A percentile compares a stretch with the other conserved stretches of the same genome.
These are phyloP conservation scores for Axis porcinus DNA, from an alignment of 2,113 vertebrate species.

Conservation along the genomic window DNA sequence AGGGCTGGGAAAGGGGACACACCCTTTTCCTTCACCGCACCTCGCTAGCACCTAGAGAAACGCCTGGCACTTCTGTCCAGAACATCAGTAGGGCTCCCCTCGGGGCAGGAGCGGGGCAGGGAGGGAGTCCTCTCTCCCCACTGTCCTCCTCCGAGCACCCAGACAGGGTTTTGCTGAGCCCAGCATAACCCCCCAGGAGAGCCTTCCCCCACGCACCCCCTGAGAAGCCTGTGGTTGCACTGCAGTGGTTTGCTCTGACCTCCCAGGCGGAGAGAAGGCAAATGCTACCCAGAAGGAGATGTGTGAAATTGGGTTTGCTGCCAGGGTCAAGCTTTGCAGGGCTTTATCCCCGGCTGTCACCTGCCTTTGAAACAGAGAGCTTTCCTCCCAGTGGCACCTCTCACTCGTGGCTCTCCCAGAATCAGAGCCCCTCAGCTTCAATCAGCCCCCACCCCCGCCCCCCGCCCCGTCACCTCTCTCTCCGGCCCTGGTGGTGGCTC, in stretches of 20 bases:
- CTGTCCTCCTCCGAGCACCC: background rate
- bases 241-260: background rate
- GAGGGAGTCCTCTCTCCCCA: background rate
- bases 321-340: background rate
- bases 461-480: background rate
- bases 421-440: accelerated
- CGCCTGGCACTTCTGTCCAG: background rate
- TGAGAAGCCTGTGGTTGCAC: background rate
- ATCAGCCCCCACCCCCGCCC: accelerated
- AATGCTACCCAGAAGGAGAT: slow-evolving; percentile 5
- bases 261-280: background rate
- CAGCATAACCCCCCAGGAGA: accelerated
- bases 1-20: accelerated
- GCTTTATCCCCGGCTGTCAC: background rate
- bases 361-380: background rate
- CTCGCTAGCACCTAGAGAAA: background rate
- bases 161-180: background rate
- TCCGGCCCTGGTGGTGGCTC: accelerated
- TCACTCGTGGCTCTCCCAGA: accelerated
- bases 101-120: accelerated
- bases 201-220: background rate
- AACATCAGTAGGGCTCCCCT: background rate
- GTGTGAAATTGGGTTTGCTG: slow-evolving; percentile 38
- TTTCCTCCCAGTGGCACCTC: background rate
- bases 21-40: accelerated